A percentile compares a stretch with the other conserved stretches of the same genome.
Conservation (phyloP, 2,888 invertebrate species). For the Diloba caeruleocephala region DNA sequence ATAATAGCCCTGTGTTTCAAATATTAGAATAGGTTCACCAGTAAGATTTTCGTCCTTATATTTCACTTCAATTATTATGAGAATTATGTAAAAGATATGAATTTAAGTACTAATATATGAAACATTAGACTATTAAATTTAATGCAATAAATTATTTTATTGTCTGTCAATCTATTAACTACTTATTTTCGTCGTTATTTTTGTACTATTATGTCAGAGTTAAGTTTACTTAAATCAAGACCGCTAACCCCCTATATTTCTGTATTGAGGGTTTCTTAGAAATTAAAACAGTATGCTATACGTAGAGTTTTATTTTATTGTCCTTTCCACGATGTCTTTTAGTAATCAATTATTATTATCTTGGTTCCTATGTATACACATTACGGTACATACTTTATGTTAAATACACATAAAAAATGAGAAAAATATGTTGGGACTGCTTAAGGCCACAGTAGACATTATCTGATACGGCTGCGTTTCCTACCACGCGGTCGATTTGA, state of each 20-base stretch:
- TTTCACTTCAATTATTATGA: conserved; percentile 55
- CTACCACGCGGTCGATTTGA: too few relatives aligned
- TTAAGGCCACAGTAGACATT: too few relatives aligned
- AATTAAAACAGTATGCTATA: conserved; percentile 89
- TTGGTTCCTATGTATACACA: too few relatives aligned
- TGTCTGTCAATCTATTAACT: conserved; percentile 55
- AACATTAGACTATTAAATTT: conserved; percentile 47
- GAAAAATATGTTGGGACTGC: too few relatives aligned
- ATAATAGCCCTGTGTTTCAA: conserved; percentile 66
- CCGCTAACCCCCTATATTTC: conserved; percentile 87
- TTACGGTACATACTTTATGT: too few relatives aligned
- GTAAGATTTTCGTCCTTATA: conserved; percentile 49
- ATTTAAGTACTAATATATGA: conserved; percentile 50
- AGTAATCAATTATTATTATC: too few relatives aligned
- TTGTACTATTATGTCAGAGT: conserved; percentile 84
- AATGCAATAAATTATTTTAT: conserved; percentile 62
- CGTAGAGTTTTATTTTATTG: conserved; percentile 74
- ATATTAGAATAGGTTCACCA: conserved; percentile 46
- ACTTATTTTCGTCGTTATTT: conserved; percentile 82
- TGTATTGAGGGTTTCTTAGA: conserved; percentile 88
- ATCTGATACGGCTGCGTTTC: too few relatives aligned
- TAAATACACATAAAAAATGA: too few relatives aligned
- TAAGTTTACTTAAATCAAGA: conserved; percentile 86
- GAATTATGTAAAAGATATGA: conserved; percentile 47
- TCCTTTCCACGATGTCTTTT: conserved; percentile 4